Base-by-base conservation (phyloP, 2,113 vertebrate species). In the Regulus satrapa region DNA sequence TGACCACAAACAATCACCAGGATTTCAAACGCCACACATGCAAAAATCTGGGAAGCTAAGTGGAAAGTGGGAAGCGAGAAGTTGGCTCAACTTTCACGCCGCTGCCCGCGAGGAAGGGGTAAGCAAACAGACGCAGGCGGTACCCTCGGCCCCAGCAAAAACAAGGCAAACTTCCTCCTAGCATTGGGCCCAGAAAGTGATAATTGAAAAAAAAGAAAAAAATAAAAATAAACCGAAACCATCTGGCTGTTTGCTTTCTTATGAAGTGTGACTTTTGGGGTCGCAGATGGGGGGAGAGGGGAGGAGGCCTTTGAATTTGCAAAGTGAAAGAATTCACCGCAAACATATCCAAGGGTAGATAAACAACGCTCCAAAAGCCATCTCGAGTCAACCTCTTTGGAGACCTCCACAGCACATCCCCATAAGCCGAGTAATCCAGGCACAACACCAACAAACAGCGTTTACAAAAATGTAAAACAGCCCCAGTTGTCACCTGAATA, bases 1-100 rank as follows among this genome's bases (percentile, higher is more conserved):
- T 83, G 94, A 93, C 85, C 88, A 85, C 95, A 91, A 92, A 81
- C 95, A 79, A 88, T 75, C 85, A 87, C 75, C 73, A 74, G 58
- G 83, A 95, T 85, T 93, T 89, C 94, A 75, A 89, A 85, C 1
- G 0, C 31, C 1, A 43, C 86, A 89, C 94, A 49, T 78, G 73
- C 63, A 72, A 93, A 94, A 95, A 89, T 82, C 82, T 64, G 77
- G 73, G 84, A 92, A 78, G 74, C 61, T 69, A 81, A 55, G 81
- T 15, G 82, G 88, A 66, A 88, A 88, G 75, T 8, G 82, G 51
- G 63, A 75, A 89, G 80, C 24, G 14, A 76, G 59, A 71, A 93
- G 85, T 34, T 77, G 48, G 49, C 51, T 85, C 73, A 84, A 92
- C 94, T 92, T 90, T 55, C 67, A 83, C 0, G 0, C 41, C 1